Conservation (phyloP, 2,888 invertebrate species). For the Acrobasis consociella region DNA sequence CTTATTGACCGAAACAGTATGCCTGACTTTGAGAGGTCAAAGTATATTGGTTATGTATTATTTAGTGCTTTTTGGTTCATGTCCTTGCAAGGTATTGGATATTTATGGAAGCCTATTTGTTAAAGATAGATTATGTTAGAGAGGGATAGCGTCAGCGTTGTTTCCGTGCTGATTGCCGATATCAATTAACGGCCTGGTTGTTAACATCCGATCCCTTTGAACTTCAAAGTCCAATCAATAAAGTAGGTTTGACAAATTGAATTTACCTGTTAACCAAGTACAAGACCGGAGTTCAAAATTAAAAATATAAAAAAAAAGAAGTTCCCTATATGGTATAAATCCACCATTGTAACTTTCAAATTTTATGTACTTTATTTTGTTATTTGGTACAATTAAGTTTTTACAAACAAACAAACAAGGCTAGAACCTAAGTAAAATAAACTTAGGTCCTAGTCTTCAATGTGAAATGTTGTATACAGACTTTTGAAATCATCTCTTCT, state of each 20-base stretch:
- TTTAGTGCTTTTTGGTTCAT: slow-evolving; percentile 51
- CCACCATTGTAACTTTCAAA: too few relatives aligned
- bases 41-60: slow-evolving; percentile 45
- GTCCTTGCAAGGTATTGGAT: slow-evolving; percentile 40
- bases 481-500: too few relatives aligned
- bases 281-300: background rate
- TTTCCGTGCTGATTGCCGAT: slow-evolving; percentile 10
- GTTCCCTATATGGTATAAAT: too few relatives aligned
- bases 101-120: slow-evolving; percentile 46
- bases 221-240: background rate
- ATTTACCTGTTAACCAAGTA: background rate
- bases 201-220: background rate
- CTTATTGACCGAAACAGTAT: slow-evolving; percentile 23
- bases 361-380: too few relatives aligned
- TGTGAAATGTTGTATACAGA: too few relatives aligned
- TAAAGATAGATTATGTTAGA: slow-evolving; percentile 41
- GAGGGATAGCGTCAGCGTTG: slow-evolving; percentile 29
- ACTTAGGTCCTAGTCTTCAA: too few relatives aligned
- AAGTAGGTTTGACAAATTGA: background rate
- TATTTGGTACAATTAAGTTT: too few relatives aligned
- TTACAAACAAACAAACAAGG: too few relatives aligned
- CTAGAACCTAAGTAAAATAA: too few relatives aligned
- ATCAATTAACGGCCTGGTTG: background rate
- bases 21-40: slow-evolving; percentile 38
- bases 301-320: too few relatives aligned